phyloP scores from a whole-genome alignment of 2,113 vertebrate species.

The Pipra filicauda region DNA sequence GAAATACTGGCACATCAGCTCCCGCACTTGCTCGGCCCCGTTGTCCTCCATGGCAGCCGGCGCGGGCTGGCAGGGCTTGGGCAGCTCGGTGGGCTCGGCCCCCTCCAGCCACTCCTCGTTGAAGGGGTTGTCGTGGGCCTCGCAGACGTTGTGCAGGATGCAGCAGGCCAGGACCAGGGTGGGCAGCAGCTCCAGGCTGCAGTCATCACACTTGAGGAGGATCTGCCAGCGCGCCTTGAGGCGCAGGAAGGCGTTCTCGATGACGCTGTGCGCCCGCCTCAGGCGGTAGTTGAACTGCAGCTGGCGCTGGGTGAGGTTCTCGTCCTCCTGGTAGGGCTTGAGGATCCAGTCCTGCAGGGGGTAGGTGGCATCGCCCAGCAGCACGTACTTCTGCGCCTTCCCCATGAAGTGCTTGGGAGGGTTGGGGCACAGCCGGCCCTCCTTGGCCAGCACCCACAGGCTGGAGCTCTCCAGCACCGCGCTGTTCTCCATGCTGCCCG shows the following conservation, averaged over 20 bases:
- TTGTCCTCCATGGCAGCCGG: constrained; percentile 55
- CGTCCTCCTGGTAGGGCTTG: constrained; percentile 68
- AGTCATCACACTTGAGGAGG: constrained; percentile 69
- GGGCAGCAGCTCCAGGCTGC: constrained; percentile 71
- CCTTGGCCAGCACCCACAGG: constrained; percentile 71
- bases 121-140: constrained; percentile 70
- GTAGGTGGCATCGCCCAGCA: constrained; percentile 70
- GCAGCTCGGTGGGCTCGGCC: constrained; percentile 10
- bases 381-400: constrained; percentile 64
- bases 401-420: constrained; percentile 69
- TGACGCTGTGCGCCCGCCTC: constrained; percentile 63
- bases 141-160: constrained; percentile 74
- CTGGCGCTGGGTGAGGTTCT: constrained; percentile 59
- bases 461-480: constrained; percentile 71
- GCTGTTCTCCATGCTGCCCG: constrained; percentile 69
- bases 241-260: constrained; percentile 67
- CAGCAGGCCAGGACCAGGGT: constrained; percentile 73
- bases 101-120: constrained; percentile 72
- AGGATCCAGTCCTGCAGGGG: constrained; percentile 76
- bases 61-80: constrained; percentile 27
- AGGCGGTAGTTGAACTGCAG: constrained; percentile 71
- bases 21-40: constrained; percentile 72
- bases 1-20: constrained; percentile 81
- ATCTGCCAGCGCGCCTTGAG: constrained; percentile 77
- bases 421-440: constrained; percentile 68